Conservation (phyloP, 92 coral and sea anemone genomes). For the Isaurus tuberculatus region DNA sequence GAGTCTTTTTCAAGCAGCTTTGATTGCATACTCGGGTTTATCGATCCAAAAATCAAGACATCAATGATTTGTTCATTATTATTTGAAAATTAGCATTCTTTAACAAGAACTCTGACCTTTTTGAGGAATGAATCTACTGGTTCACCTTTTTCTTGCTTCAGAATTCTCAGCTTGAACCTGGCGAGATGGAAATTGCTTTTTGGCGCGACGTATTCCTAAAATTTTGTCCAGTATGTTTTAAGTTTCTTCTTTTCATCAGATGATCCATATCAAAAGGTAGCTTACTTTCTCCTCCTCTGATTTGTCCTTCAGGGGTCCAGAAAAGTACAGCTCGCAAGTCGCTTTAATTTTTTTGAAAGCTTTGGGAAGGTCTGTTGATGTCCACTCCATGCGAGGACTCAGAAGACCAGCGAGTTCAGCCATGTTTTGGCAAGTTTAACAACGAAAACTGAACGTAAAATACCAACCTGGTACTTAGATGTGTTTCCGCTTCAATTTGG, state of each 20-base stretch:
- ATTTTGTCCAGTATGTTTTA: constrained; percentile 68
- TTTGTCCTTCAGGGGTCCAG: constrained; percentile 55
- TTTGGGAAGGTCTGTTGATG: constrained; percentile 29
- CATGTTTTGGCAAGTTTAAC: constrained; percentile 29
- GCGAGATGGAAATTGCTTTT: constrained; percentile 74
- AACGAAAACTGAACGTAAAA: neutral
- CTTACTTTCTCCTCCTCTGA: constrained; percentile 48
- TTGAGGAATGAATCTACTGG: constrained; percentile 74
- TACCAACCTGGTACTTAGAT: constrained; percentile 1
- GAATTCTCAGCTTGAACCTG: constrained; percentile 56
- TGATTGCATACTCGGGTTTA: constrained; percentile 64
- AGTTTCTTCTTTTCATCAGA: constrained; percentile 56
- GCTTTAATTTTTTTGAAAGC: constrained; percentile 43
- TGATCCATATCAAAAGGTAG: constrained; percentile 57
- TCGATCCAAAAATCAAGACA: constrained; percentile 63
- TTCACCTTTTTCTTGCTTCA: constrained; percentile 60
- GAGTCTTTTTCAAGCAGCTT: constrained; percentile 67
- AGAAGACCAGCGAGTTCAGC: constrained; percentile 51
- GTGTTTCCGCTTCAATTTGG: neutral
- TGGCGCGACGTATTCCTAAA: constrained; percentile 68
- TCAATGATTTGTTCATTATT: constrained; percentile 62
- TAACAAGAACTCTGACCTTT: constrained; percentile 67
- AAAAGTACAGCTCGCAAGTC: constrained; percentile 43
- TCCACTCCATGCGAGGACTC: constrained; percentile 51
- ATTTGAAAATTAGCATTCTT: constrained; percentile 64